These are phyloP conservation scores for Xenus cinereus DNA, from an alignment of 2,113 vertebrate species.

Conservation along the genomic window DNA sequence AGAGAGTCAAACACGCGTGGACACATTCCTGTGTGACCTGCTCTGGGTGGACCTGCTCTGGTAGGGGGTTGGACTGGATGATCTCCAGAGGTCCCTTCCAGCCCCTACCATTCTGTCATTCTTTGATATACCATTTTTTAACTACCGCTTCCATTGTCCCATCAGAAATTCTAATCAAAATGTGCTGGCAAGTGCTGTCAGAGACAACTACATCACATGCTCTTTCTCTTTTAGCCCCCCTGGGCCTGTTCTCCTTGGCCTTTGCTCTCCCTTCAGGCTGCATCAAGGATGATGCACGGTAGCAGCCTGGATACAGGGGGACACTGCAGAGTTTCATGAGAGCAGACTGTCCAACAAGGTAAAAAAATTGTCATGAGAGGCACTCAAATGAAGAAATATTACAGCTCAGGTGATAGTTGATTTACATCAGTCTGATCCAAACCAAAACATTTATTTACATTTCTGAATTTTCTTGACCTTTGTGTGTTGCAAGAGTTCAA, in stretches of 20 bases:
- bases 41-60: not conserved
- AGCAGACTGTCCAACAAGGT: not conserved
- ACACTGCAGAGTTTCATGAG: not conserved
- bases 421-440: not conserved
- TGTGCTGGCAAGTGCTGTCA: not conserved
- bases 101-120: not conserved
- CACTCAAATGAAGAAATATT: not conserved
- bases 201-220: rapidly evolving
- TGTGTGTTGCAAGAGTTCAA: not conserved
- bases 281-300: not conserved
- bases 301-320: not conserved
- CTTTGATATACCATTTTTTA: not conserved
- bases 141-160: not conserved
- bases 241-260: not conserved
- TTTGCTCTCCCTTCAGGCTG: not conserved
- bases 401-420: not conserved
- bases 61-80: not conserved
- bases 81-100: not conserved
- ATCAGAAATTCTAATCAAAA: not conserved
- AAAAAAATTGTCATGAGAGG: not conserved
- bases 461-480: not conserved
- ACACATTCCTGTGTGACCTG: not conserved
- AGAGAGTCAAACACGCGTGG: not conserved
- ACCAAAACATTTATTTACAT: not conserved
- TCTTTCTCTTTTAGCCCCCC: not conserved